These are phyloP conservation scores for Sorex fumeus DNA, from an alignment of 2,113 vertebrate species.

Conservation along the genomic window DNA sequence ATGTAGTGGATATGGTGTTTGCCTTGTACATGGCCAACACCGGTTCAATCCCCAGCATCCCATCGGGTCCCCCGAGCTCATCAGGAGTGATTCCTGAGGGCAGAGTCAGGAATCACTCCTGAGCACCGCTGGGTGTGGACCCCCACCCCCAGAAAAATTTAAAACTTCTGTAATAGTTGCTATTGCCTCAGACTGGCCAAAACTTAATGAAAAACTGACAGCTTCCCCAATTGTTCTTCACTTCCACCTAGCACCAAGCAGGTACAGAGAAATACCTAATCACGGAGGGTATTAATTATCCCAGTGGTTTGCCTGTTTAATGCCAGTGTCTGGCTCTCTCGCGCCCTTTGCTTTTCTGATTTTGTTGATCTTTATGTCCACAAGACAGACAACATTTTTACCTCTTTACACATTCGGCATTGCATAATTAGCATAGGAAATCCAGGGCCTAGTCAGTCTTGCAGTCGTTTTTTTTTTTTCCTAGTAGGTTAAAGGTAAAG, in stretches of 20 bases:
- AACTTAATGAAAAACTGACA: not conserved
- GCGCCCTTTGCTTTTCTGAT: slow-evolving; percentile 18
- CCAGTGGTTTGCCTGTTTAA: not conserved
- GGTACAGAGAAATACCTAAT: not conserved
- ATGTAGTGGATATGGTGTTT: no score
- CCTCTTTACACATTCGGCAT: not conserved
- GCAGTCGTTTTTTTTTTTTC: no score
- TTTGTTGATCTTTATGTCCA: not conserved
- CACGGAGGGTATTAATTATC: not conserved
- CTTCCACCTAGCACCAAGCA: not conserved
- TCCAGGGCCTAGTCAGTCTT: not conserved
- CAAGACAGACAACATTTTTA: not conserved
- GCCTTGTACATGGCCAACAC: no score
- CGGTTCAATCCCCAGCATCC: no score
- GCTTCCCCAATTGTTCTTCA: not conserved
- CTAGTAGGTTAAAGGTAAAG: no score
- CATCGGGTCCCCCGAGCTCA: no score
- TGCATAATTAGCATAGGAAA: not conserved
- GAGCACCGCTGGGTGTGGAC: no score
- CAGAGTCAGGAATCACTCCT: no score
- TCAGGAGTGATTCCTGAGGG: no score
- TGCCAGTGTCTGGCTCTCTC: not conserved
- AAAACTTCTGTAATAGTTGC: no score
- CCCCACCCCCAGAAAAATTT: no score
- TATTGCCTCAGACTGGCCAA: not conserved